Evolutionary conservation across 2,888 invertebrate species (phyloP), one percentile per base, ranked within the genome.

Genomic region (Linyphia triangularis): DNA sequence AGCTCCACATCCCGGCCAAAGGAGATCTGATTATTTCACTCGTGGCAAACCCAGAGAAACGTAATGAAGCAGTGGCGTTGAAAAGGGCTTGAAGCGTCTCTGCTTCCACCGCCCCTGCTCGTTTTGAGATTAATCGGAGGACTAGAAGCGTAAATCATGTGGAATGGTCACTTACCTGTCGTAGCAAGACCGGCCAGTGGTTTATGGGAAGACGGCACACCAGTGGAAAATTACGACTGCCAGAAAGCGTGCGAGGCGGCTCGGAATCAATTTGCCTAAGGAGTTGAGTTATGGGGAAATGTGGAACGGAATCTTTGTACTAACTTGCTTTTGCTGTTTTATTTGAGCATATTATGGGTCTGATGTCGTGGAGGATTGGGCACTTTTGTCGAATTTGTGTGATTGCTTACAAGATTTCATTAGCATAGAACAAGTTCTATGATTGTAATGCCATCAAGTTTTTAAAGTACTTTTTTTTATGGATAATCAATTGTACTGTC

Each of bases 121-220:
- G 61, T 37, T 65, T 26, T 16, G 63, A 67, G 86, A 81, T 86
- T 86, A 81, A 86, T 86, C 73, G 86, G 67, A 9, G 28, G 57
- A 57, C 33, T 2, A 37, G 57, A 75, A 37, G 72, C 65, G 86
- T 86, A 86, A 86, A 86, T 86, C 81, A 73, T 57, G 24, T 59
- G 30, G 33, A 75, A 75, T 86, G 86, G 73, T 86, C 86, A 81
- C 51, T 86, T 86, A 86, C 81, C 85, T 86, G 86, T 69, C 43
- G 40, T 9, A 26, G 67, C 63, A 69, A 73, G 73, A 43, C 77
- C 57, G 70, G 65, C 43, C 33, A 24, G 61, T 75, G 63, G 81
- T 86, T 86, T 86, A 86, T 86, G 86, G 40, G 57, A 57, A 40
- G 28, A 51, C 37, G 61, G 85, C 79, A 85, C 85, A 85, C 79